Percentiles rank a stretch among this genome's conserved stretches.
Conservation (phyloP, 2,113 vertebrate genomes). For the Hystrix cristata region DNA sequence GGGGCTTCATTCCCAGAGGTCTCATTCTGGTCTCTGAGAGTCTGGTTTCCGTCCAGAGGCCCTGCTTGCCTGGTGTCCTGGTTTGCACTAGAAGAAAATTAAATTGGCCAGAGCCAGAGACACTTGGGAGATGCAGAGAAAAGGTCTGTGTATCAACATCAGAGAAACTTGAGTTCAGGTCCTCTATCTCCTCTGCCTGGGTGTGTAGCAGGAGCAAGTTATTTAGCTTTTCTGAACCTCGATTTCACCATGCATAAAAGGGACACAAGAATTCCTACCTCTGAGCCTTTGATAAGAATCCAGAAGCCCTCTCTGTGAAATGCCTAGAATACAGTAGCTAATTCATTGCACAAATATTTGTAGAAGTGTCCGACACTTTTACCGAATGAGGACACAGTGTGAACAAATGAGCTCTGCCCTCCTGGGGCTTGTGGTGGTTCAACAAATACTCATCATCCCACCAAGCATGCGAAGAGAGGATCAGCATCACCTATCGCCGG, state of each 20-base stretch:
- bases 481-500: background rate
- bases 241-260: background rate
- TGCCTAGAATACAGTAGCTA: background rate
- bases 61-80: background rate
- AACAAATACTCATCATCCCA: background rate
- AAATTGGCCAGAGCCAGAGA: conserved; percentile 41
- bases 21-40: conserved; percentile 30
- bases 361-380: background rate
- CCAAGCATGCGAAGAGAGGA: background rate
- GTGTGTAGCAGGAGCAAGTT: background rate
- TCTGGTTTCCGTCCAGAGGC: conserved; percentile 23
- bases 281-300: conserved; percentile 1
- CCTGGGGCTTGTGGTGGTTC: background rate
- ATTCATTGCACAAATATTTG: background rate
- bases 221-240: background rate
- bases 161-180: background rate
- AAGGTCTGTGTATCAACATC: background rate
- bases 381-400: background rate
- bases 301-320: background rate
- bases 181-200: background rate
- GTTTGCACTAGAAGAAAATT: background rate
- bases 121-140: background rate
- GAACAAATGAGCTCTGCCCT: background rate
- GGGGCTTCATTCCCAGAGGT: background rate
- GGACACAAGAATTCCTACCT: background rate